phyloP scores from a whole-genome alignment of 1,140 invertebrate species.

The Bilobella aurantiaca region DNA sequence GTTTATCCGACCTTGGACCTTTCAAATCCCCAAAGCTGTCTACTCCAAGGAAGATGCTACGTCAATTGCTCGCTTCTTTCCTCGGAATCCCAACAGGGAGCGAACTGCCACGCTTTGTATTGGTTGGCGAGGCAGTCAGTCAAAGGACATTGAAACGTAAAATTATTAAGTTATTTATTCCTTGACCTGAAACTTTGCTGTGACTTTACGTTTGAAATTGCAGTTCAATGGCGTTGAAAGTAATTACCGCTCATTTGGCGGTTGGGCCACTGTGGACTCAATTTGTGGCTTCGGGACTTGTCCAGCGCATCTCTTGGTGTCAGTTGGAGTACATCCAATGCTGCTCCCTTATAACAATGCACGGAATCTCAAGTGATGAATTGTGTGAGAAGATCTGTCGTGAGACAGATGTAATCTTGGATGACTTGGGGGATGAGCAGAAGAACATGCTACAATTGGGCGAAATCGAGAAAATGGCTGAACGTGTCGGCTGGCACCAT shows the following conservation, averaged over 20 bases:
- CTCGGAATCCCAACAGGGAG: constrained; percentile 15
- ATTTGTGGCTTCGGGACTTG: constrained; percentile 20
- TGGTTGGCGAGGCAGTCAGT: constrained; percentile 26
- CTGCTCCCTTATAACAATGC: constrained; percentile 27
- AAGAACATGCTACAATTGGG: not conserved
- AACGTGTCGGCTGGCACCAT: constrained; percentile 33
- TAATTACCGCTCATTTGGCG: constrained; percentile 27
- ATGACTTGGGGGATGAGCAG: not conserved
- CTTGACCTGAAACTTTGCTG: too few relatives aligned
- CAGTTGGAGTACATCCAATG: constrained; percentile 30
- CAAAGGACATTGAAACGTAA: constrained; percentile 22
- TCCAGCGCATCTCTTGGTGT: constrained; percentile 34
- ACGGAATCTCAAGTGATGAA: constrained; percentile 21
- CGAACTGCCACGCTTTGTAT: constrained; percentile 24
- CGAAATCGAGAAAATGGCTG: constrained; percentile 26
- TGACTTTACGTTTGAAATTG: not conserved
- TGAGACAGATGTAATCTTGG: not conserved
- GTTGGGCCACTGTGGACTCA: constrained; percentile 28
- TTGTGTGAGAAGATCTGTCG: constrained; percentile 6
- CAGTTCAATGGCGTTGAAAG: constrained; percentile 24
- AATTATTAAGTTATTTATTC: too few relatives aligned
- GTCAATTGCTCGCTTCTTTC: constrained; percentile 16
- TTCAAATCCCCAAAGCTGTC: constrained; percentile 1
- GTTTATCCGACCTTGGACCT: constrained; percentile 23
- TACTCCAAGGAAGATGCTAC: not conserved